Conservation (phyloP, 2,113 vertebrate species). For the Trichechus manatus region DNA sequence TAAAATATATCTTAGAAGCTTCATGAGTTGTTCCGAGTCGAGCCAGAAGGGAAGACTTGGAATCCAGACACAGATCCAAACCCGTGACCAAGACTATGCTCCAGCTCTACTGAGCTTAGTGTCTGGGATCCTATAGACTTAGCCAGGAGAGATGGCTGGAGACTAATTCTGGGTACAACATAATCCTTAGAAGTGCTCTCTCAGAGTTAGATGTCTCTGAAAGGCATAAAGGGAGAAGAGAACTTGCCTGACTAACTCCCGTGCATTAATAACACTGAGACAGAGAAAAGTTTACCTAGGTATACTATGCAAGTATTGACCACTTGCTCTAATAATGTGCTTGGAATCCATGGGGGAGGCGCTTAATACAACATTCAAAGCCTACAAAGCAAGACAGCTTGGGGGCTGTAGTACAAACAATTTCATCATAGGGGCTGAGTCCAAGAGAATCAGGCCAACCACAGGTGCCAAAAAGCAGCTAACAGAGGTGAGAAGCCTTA, state of each 20-base stretch:
- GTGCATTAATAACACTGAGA: neutral
- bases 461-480: neutral
- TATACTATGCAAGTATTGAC: neutral
- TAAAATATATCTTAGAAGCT: constrained; percentile 22
- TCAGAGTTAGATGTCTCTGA: neutral
- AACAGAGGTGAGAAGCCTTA: neutral
- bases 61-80: neutral
- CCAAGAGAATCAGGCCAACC: neutral
- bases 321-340: neutral
- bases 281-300: neutral
- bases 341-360: neutral
- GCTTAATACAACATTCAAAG: neutral
- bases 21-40: neutral
- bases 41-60: neutral
- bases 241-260: neutral
- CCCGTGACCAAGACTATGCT: neutral
- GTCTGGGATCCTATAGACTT: neutral
- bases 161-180: neutral
- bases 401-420: neutral
- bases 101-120: neutral
- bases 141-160: neutral
- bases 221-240: neutral
- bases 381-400: neutral
- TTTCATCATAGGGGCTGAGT: constrained; percentile 7
- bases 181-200: neutral